Percentiles rank a stretch among this genome's conserved stretches.
These are phyloP conservation scores for Drosophila kambysellisi DNA, from an alignment of 2,888 invertebrate species.

Conservation along the genomic window DNA sequence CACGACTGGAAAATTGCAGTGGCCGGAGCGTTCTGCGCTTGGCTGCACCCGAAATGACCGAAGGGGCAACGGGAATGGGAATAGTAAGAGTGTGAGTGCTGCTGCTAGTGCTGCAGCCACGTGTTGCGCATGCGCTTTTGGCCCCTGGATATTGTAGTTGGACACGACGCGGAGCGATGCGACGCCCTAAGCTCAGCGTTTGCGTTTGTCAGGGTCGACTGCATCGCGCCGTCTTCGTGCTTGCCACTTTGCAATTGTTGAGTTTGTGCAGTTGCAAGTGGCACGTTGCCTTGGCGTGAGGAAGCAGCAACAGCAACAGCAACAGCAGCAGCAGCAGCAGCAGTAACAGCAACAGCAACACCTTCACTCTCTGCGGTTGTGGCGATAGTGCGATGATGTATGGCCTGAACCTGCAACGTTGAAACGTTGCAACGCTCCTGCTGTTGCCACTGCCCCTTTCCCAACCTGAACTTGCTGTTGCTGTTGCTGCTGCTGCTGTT, in stretches of 20 bases:
- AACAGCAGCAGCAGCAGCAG: constrained; percentile 22
- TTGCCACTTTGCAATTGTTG: constrained; percentile 73
- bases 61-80: constrained; percentile 14
- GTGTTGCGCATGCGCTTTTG: constrained; percentile 83
- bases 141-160: constrained; percentile 57
- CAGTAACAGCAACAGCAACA: constrained; percentile 59
- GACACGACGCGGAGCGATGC: constrained; percentile 58
- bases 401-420: constrained; percentile 58
- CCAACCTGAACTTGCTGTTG: constrained; percentile 4
- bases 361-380: constrained; percentile 73
- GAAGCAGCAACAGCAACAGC: constrained; percentile 32
- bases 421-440: constrained; percentile 25
- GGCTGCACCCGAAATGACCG: constrained; percentile 51
- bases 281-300: constrained; percentile 58
- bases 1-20: constrained; percentile 78
- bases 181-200: constrained; percentile 65
- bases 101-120: constrained; percentile 64
- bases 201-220: constrained; percentile 77
- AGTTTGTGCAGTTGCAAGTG: constrained; percentile 54
- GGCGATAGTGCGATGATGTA: constrained; percentile 78
- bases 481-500: constrained; percentile 9
- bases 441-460: constrained; percentile 17
- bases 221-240: constrained; percentile 72
- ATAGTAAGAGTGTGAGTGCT: constrained; percentile 36
- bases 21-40: constrained; percentile 53